A percentile compares a stretch with the other conserved stretches of the same genome.
Evolutionary conservation across 2,797 vertebrate genomes (phyloP).

Genomic region (Cryptoprocta ferox): DNA sequence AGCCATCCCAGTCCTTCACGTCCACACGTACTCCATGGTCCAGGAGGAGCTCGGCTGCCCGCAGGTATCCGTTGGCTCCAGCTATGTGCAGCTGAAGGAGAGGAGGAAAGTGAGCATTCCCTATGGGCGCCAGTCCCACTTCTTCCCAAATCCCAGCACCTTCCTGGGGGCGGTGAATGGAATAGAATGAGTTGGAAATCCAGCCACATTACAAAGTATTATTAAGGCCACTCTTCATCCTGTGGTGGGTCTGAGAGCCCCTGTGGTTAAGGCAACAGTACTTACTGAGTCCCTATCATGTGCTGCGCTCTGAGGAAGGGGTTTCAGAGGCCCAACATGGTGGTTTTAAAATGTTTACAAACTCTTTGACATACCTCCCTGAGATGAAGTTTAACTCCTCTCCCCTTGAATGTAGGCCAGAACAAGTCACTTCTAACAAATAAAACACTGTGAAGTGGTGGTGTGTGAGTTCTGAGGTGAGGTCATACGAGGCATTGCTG

Average conservation of each 20-base stretch:
- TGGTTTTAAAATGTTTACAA: background rate
- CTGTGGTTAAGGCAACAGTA: background rate
- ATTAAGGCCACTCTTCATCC: background rate
- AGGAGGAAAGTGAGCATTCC: constrained; percentile 63
- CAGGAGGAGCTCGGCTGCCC: constrained; percentile 95
- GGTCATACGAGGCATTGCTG: background rate
- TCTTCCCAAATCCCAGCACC: background rate
- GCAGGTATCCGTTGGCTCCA: constrained; percentile 95
- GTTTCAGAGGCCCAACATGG: background rate
- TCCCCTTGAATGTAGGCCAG: background rate
- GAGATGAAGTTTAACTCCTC: background rate
- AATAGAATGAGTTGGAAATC: background rate
- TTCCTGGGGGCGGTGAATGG: background rate
- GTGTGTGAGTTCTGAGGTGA: background rate
- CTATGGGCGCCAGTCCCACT: background rate
- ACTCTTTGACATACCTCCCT: background rate
- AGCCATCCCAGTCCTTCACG: constrained; percentile 94
- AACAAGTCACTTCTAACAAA: background rate
- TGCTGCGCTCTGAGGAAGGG: background rate
- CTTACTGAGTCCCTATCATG: background rate
- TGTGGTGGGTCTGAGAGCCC: background rate
- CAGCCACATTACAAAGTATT: background rate
- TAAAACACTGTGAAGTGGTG: background rate
- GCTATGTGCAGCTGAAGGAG: constrained; percentile 93
- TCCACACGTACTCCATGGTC: constrained; percentile 95